A percentile compares a stretch with the other conserved stretches of the same genome.
Evolutionary conservation across 2,797 vertebrate genomes (phyloP).

Genomic region (Protonibea diacanthus): DNA sequence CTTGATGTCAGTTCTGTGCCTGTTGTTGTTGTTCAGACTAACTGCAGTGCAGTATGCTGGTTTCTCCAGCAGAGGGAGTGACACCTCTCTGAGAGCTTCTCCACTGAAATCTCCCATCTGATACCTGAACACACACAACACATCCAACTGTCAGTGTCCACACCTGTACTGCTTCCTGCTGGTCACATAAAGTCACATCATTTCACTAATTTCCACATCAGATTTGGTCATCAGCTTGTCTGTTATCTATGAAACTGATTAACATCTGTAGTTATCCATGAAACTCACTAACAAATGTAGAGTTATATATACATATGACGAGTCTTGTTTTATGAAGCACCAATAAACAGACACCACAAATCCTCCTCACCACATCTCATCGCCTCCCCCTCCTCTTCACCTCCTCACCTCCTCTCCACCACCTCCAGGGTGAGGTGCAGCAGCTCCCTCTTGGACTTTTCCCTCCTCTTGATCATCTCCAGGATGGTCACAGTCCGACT

Average conservation of each 20-base stretch:
- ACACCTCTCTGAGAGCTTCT: slow-evolving; percentile 92
- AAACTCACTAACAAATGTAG: no score
- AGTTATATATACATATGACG: no score
- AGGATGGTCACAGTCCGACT: slow-evolving; percentile 94
- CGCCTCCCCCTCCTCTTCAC: no score
- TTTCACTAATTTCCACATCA: no score
- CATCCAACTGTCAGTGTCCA: background rate
- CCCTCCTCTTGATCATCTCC: slow-evolving; percentile 96
- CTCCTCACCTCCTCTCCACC: slow-evolving; percentile 91
- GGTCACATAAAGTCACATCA: background rate
- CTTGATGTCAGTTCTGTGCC: slow-evolving; percentile 91
- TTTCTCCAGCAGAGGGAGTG: slow-evolving; percentile 90
- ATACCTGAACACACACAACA: slow-evolving; percentile 80
- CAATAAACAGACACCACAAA: no score
- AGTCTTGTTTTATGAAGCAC: no score
- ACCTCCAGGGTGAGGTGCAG: slow-evolving; percentile 94
- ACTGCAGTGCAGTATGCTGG: slow-evolving; percentile 84
- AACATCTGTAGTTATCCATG: background rate
- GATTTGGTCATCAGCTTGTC: no score
- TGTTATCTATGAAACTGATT: no score
- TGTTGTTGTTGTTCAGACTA: slow-evolving; percentile 88
- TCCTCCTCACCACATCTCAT: no score
- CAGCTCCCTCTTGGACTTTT: slow-evolving; percentile 93
- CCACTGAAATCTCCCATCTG: slow-evolving; percentile 94
- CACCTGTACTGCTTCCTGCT: background rate